Conservation (phyloP, 2,113 vertebrate genomes). For the Jaculus jaculus region DNA sequence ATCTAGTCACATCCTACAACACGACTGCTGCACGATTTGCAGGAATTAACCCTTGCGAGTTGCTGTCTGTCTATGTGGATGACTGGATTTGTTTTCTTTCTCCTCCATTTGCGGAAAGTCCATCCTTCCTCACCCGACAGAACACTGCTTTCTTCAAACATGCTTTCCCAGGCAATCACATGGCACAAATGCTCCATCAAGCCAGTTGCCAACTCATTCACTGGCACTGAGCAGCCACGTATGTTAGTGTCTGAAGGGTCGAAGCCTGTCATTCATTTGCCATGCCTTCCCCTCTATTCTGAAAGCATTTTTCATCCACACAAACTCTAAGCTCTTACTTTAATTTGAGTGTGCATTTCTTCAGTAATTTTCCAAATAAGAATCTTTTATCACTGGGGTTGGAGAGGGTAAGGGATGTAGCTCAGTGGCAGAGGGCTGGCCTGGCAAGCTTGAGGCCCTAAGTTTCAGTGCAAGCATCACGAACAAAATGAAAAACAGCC, state of each 20-base stretch:
- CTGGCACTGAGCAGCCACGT: too few relatives aligned
- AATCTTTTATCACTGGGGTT: neutral
- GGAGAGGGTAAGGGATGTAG: neutral
- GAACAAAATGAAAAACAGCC: neutral
- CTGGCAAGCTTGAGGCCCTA: neutral
- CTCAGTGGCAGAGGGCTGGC: too few relatives aligned
- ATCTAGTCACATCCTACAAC: neutral
- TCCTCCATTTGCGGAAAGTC: fast-evolving
- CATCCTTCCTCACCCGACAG: too few relatives aligned
- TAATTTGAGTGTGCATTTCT: neutral
- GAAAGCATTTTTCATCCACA: neutral
- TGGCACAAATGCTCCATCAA: fast-evolving
- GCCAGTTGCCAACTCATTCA: fast-evolving
- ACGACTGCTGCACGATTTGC: neutral
- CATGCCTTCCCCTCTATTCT: too few relatives aligned
- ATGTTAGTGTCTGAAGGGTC: neutral
- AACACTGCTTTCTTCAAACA: fast-evolving
- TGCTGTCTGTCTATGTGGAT: neutral
- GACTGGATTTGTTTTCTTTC: neutral
- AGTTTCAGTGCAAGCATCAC: too few relatives aligned
- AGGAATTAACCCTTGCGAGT: neutral
- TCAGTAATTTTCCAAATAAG: neutral
- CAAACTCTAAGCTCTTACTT: neutral
- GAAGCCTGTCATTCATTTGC: too few relatives aligned
- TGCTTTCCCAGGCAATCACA: neutral